phyloP scores from a whole-genome alignment of 2,888 invertebrate genomes.

The Sceliomorpha sp. region DNA sequence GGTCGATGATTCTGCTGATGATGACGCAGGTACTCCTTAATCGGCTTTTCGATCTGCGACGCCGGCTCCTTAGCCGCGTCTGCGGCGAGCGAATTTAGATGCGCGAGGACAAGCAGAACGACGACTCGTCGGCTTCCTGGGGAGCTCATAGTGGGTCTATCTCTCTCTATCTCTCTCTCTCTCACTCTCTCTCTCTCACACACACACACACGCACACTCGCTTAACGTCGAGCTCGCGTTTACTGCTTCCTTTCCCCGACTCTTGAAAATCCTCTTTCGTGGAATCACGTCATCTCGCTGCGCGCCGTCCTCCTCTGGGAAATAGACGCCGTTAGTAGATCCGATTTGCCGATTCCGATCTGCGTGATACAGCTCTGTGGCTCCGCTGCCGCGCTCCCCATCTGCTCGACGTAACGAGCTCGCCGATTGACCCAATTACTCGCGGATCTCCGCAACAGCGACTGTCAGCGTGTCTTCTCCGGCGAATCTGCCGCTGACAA shows the following conservation, averaged over 20 bases:
- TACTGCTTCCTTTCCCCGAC: conserved; percentile 4
- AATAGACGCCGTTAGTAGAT: conserved; percentile 11
- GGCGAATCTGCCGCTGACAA: conserved; percentile 27
- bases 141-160: conserved; percentile 24
- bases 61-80: conserved; percentile 14
- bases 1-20: conserved; percentile 74
- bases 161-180: no score
- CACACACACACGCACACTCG: no score
- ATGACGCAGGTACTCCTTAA: conserved; percentile 68
- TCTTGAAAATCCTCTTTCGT: conserved; percentile 13
- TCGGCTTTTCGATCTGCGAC: conserved; percentile 51
- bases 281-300: conserved; percentile 32
- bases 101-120: conserved; percentile 46
- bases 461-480: conserved; percentile 32
- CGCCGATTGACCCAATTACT: conserved; percentile 42
- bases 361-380: conserved; percentile 3
- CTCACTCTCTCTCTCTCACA: no score
- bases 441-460: conserved; percentile 19
- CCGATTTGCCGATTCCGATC: conserved; percentile 14
- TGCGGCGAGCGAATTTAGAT: conserved; percentile 21
- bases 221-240: neutral
- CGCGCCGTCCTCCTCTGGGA: conserved; percentile 5
- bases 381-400: conserved; percentile 6
- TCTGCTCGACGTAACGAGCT: conserved; percentile 3
- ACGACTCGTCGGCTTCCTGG: conserved; percentile 35